phyloP scores from a whole-genome alignment of 2,888 invertebrate genomes.

The Caenorhabditis sp. region DNA sequence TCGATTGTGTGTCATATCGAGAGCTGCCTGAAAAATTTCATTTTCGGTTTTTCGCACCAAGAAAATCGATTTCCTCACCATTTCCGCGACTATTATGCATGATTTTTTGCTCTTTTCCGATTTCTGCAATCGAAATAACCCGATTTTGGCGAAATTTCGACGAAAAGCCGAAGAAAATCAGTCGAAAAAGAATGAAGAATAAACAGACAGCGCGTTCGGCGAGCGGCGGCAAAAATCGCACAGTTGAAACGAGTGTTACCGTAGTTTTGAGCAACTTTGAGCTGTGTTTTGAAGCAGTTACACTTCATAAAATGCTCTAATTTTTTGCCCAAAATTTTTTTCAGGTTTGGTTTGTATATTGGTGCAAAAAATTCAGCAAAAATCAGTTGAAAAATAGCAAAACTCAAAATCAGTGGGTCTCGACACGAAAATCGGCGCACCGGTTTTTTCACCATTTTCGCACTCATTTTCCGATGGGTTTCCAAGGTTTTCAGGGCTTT shows the following conservation, averaged over 20 bases:
- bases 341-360: neutral
- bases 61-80: constrained; percentile 39
- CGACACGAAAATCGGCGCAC: neutral
- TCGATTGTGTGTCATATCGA: neutral
- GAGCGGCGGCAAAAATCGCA: constrained; percentile 30
- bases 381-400: neutral
- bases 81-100: constrained; percentile 40
- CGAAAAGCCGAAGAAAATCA: neutral
- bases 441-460: neutral
- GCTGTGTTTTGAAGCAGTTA: neutral
- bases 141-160: neutral
- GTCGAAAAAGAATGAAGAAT: neutral
- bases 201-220: constrained; percentile 6
- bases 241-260: constrained; percentile 63
- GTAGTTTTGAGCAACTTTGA: neutral
- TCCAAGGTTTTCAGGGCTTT: neutral
- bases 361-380: neutral
- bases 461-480: too few species aligned
- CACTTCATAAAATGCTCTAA: neutral
- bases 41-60: neutral
- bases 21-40: constrained; percentile 26
- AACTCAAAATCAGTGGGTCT: neutral
- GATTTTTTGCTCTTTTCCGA: neutral
- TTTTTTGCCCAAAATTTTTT: neutral
- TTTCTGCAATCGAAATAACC: constrained; percentile 10